Percentiles rank a stretch among this genome's conserved stretches.
Conservation (phyloP, 1,140 invertebrate species). For the Ceratina japonica region DNA sequence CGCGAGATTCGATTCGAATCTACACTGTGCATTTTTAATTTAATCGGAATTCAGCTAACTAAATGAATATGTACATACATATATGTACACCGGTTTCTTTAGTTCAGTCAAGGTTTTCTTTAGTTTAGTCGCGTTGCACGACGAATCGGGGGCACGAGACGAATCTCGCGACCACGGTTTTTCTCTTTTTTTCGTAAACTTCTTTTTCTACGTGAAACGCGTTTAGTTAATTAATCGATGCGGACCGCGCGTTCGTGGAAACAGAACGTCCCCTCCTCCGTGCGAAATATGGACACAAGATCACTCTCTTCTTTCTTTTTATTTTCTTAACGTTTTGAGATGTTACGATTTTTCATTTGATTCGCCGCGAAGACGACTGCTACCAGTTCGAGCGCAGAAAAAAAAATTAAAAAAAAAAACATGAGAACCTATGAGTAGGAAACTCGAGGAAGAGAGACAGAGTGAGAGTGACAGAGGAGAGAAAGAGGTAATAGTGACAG, state of each 20-base stretch:
- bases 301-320: slow-evolving; percentile 14
- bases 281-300: background rate
- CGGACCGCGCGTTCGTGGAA: background rate
- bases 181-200: slow-evolving; percentile 11
- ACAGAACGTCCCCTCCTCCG: slow-evolving; percentile 7
- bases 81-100: too few relatives aligned
- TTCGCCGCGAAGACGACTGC: slow-evolving; percentile 17
- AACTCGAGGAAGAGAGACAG: background rate
- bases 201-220: slow-evolving; percentile 34
- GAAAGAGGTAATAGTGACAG: slow-evolving; percentile 3
- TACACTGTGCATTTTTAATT: too few relatives aligned
- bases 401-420: background rate
- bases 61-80: too few relatives aligned
- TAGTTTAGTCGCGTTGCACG: too few relatives aligned
- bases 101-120: too few relatives aligned
- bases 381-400: background rate
- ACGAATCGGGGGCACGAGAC: background rate
- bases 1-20: slow-evolving; percentile 25
- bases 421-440: background rate
- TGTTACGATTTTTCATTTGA: slow-evolving; percentile 9
- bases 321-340: too few relatives aligned
- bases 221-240: background rate
- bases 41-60: too few relatives aligned
- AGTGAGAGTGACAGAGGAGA: background rate
- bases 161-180: slow-evolving; percentile 45